Evolutionary conservation across 2,113 vertebrate species (phyloP).

Genomic region (Arothron firmamentum): DNA sequence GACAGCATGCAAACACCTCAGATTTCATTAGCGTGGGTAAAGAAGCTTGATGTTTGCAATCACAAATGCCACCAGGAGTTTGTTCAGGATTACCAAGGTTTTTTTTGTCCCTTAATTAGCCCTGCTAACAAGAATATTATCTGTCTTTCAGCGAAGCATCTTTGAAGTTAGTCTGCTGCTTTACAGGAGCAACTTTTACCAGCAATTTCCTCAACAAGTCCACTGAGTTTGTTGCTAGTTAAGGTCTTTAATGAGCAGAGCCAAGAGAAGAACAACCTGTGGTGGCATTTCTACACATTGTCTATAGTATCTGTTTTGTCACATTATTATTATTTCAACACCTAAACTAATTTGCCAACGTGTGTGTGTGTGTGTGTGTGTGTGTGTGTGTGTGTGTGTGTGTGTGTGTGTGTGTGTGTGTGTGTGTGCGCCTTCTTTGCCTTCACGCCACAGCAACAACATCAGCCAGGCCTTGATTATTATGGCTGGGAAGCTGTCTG

Average conservation of each 20-base stretch:
- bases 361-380: background rate
- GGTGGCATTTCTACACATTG: too few relatives aligned
- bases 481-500: conserved; percentile 26
- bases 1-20: conserved; percentile 19
- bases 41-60: conserved; percentile 28
- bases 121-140: conserved; percentile 23
- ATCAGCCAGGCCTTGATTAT: conserved; percentile 47
- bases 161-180: conserved; percentile 34
- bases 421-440: conserved; percentile 18
- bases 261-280: too few relatives aligned
- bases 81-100: conserved; percentile 31
- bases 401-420: background rate
- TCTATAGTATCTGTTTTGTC: conserved; percentile 22
- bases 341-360: conserved; percentile 28
- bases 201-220: conserved; percentile 9
- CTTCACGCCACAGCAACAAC: conserved; percentile 44
- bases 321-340: conserved; percentile 38
- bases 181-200: conserved; percentile 22
- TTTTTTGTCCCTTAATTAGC: conserved; percentile 14
- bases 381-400: background rate
- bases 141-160: conserved; percentile 21
- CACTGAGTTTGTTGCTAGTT: background rate
- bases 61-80: conserved; percentile 15
- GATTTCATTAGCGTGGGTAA: conserved; percentile 43
- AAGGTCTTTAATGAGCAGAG: background rate